phyloP scores from a whole-genome alignment of 2,888 invertebrate species.

The Andrena bucephala region DNA sequence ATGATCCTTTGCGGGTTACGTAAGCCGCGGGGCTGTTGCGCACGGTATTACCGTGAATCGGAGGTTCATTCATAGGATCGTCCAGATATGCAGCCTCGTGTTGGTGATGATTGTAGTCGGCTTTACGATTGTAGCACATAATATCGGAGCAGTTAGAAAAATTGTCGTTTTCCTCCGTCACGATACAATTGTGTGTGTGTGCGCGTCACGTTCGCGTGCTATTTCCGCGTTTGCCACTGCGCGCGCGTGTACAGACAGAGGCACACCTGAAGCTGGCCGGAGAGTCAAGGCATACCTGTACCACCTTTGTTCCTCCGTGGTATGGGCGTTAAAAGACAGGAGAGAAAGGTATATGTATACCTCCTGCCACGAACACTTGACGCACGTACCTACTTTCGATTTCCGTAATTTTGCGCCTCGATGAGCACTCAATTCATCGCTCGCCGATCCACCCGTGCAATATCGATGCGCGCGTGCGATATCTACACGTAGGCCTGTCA shows the following conservation, averaged over 20 bases:
- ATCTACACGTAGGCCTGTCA: not conserved
- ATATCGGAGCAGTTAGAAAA: conserved; percentile 58
- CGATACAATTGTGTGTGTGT: not conserved
- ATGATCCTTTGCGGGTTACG: conserved; percentile 48
- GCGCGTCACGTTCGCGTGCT: not conserved
- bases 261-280: not conserved
- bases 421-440: conserved; percentile 39
- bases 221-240: conserved; percentile 1
- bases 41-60: conserved; percentile 32
- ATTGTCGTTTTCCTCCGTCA: conserved; percentile 53
- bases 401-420: conserved; percentile 55
- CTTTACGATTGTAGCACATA: conserved; percentile 32
- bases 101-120: conserved; percentile 54
- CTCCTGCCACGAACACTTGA: conserved; percentile 42
- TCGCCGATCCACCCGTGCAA: conserved; percentile 15
- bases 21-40: conserved; percentile 42
- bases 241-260: not conserved
- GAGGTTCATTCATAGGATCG: conserved; percentile 68
- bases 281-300: conserved; percentile 1
- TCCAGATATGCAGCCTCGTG: conserved; percentile 48
- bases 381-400: conserved; percentile 58
- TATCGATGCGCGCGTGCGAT: not conserved
- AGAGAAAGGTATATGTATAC: conserved; percentile 43
- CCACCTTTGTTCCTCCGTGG: conserved; percentile 20
- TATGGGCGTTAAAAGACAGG: not conserved